Evolutionary conservation across 1,140 invertebrate species (phyloP), one percentile per base, ranked within the genome.

Genomic region (Pseudachorutes palmiensis): DNA sequence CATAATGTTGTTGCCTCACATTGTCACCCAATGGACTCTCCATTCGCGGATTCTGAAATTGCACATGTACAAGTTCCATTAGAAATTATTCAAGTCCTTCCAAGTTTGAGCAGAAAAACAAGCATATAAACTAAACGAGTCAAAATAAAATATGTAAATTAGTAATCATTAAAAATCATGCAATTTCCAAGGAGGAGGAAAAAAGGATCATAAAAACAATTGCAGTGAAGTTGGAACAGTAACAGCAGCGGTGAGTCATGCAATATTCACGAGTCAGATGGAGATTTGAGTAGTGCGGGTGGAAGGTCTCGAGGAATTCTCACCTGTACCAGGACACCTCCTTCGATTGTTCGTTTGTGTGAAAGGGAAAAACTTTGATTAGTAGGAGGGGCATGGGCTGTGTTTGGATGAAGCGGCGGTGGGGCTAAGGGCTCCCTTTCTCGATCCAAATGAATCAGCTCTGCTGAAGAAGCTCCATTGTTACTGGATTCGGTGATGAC

Each of bases 1-100:
- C 87, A 77, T 91, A 91, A 75, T 90, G 89, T 32, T 71, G 72
- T 32, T 67, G 69, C 26, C 68, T n/a, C 12, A 61, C 66, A 0
- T 19, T 86, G 85, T 51, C 70, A 24, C 57, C 62, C 62, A 67
- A 45, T n/a, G 63, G 64, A 64, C 48, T 64, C 14, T 68, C 64
- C 12, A 65, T 48, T n/a, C n/a, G n/a, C 24, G 12, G 51, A 55
- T 55, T 55, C 51, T 55, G 19, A 9, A 19, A 19, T 9, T 41
- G 5, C 5, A 41, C 5, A 41, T 9, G 19, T 19, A 41, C 5
- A 41, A 41, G 19, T 41, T 41, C 5, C 36, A 5, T 41, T 19
- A 5, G 19, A 19, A 41, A 41, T 9, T 9, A 41, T 9, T 41
- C 5, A 9, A 41, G 19, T 41, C 36, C 19, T 41, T 41, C 19